phyloP scores from a whole-genome alignment of 2,797 vertebrate species.

The Siniperca undulata region DNA sequence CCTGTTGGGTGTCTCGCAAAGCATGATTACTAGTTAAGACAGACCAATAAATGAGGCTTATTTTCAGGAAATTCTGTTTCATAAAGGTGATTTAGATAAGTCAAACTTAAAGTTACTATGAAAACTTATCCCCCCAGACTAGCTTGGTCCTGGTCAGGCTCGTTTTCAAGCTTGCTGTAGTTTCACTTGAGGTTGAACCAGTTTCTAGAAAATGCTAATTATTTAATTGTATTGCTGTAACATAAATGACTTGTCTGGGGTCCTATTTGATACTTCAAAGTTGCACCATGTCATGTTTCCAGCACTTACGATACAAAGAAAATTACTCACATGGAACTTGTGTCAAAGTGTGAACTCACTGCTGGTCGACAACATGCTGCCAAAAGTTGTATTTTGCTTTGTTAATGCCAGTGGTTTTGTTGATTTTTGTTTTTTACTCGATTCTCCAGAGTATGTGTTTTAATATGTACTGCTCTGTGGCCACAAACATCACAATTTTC shows the following conservation, averaged over 20 bases:
- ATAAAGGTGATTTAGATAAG: neutral
- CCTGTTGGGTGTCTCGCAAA: neutral
- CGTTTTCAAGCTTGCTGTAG: neutral
- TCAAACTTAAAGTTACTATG: neutral
- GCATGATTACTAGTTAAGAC: neutral
- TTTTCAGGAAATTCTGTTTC: neutral
- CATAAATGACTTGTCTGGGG: neutral
- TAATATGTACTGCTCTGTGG: neutral
- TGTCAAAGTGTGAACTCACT: neutral
- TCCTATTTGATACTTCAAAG: neutral
- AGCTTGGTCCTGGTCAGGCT: neutral
- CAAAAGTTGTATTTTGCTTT: neutral
- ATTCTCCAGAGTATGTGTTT: neutral
- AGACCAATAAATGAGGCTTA: neutral
- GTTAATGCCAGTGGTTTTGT: neutral
- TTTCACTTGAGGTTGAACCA: neutral
- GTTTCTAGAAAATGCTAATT: neutral
- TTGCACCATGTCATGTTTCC: neutral
- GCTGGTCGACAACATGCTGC: neutral
- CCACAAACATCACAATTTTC: neutral
- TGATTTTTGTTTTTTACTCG: neutral
- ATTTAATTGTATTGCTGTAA: neutral
- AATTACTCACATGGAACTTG: conserved; percentile 3
- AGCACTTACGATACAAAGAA: neutral
- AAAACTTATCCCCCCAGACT: neutral